Conservation (phyloP, 2,113 vertebrate species). For the Hylia prasina region DNA sequence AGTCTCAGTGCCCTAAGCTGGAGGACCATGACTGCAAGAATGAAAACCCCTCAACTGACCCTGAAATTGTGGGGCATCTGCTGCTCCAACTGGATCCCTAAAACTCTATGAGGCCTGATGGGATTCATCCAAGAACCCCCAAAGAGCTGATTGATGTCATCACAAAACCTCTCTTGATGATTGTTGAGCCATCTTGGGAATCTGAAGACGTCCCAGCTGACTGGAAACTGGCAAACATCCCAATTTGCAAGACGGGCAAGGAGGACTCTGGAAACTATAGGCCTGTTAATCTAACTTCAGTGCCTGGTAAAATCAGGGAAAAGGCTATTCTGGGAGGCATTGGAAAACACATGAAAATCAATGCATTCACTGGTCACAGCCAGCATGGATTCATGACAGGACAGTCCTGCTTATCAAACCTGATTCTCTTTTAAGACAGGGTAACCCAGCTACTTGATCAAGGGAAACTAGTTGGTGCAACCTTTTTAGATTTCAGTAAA, state of each 20-base stretch:
- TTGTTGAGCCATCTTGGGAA: not conserved
- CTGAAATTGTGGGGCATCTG: not conserved
- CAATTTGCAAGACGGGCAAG: rapidly evolving
- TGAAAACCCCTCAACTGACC: not conserved
- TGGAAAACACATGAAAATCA: not conserved
- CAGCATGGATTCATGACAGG: not conserved
- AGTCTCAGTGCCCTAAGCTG: not conserved
- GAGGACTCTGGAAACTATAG: not conserved
- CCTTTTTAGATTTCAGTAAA: not conserved
- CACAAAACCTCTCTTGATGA: not conserved
- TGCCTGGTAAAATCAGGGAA: not conserved
- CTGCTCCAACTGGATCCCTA: not conserved
- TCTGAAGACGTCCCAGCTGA: rapidly evolving
- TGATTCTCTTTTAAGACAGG: not conserved
- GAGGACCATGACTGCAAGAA: not conserved
- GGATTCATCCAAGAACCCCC: not conserved
- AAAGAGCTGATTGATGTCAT: not conserved
- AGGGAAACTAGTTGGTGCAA: not conserved
- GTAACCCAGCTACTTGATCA: not conserved
- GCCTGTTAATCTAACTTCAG: not conserved
- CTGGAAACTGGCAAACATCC: not conserved
- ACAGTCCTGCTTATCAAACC: not conserved
- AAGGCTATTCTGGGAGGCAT: not conserved
- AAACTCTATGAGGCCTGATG: not conserved
- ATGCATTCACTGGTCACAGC: not conserved